These are phyloP conservation scores for Chymomyza caudatula DNA, from an alignment of 2,888 invertebrate species.

Conservation along the genomic window DNA sequence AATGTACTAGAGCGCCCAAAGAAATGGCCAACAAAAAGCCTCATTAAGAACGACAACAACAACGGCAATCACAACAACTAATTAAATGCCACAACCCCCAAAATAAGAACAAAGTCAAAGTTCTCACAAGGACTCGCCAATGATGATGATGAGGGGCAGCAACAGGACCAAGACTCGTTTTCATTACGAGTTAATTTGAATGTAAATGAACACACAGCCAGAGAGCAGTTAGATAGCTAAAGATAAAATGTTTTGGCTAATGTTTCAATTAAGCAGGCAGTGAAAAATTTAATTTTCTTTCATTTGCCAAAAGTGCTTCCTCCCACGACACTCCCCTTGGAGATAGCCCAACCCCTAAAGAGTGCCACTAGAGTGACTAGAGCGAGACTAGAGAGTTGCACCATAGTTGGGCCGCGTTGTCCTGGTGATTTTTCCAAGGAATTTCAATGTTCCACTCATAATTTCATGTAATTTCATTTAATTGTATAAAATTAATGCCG, in stretches of 20 bases:
- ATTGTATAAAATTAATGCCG: conserved; percentile 70
- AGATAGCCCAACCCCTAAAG: neutral
- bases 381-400: conserved; percentile 28
- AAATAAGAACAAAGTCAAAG: neutral
- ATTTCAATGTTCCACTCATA: conserved; percentile 67
- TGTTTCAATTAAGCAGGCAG: conserved; percentile 74
- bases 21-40: conserved; percentile 58
- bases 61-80: conserved; percentile 63
- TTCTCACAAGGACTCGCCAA: neutral
- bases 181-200: conserved; percentile 75
- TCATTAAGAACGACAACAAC: conserved; percentile 23
- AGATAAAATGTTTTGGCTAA: conserved; percentile 66
- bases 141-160: no score
- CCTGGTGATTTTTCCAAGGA: conserved; percentile 62
- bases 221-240: neutral
- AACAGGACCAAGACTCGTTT: conserved; percentile 60
- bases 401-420: conserved; percentile 48
- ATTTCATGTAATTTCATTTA: conserved; percentile 68
- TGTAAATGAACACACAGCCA: conserved; percentile 67
- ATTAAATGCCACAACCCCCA: conserved; percentile 63
- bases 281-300: conserved; percentile 74
- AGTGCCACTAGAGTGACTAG: no score
- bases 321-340: neutral
- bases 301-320: conserved; percentile 49
- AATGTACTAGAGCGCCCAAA: conserved; percentile 39